Base-by-base conservation (phyloP, 2,113 vertebrate genomes). In the Aspiorhynchus laticeps region DNA sequence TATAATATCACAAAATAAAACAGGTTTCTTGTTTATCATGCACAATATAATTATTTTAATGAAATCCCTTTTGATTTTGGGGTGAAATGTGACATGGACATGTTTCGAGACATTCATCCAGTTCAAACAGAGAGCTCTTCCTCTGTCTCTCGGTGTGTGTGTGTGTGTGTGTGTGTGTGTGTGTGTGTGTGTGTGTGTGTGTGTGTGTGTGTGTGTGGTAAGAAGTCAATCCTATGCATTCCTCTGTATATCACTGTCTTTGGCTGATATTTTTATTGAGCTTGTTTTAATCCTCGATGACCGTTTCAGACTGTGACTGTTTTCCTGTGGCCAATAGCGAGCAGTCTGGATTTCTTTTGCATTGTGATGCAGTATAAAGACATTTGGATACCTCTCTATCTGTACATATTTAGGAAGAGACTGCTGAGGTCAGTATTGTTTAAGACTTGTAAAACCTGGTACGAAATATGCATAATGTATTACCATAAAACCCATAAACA, bases 341-440 rank as follows among this genome's bases (percentile, higher is more conserved):
- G 75, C 67, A 46, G 81, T 81, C 33, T 80, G 53, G 69, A 74
- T 28, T 88, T 78, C 51, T 17, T 86, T 86, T 82, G 81, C 78
- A 78, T 73, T 74, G 73, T 75, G 24, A 84, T 84, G 75, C 51
- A 80, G 15, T 85, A 65, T n/a, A 48, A 83, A 80, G n/a, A 19
- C 65, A 21, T 86, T 84, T 67, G 56, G 65, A 53, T 84, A 65
- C 56, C n/a, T 81, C 21, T 65, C 21, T 65, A 14, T 12, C 3
- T 84, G 80, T 87, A 80, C 36, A 76, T 61, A 51, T 71, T 63
- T 83, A 69, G 26, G 31, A 75, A 61, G 24, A 41, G 59, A 4
- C 36, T 81, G n/a, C 38, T 65, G 80, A 46, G 80, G 38, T 38
- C 59, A 28, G 36, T 11, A 43, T 81, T 28, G 3, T 59, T 80